Conservation (phyloP, 1,140 invertebrate species). For the Microplitis mediator region DNA sequence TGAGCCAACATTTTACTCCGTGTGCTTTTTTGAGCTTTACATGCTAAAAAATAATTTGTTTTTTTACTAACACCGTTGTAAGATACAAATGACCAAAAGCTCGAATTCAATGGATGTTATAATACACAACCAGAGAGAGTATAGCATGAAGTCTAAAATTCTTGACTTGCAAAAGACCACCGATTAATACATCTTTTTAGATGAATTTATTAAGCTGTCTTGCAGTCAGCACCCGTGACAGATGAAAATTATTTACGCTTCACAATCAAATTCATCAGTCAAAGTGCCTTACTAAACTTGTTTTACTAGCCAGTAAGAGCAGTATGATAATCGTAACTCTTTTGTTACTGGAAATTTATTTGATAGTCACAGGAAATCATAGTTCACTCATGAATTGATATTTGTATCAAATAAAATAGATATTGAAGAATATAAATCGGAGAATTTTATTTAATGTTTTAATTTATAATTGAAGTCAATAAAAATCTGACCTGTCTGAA, state of each 20-base stretch:
- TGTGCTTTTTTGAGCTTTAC: no score
- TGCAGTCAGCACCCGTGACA: conserved; percentile 25
- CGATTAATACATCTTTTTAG: neutral
- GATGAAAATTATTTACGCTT: conserved; percentile 33
- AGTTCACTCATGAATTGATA: neutral
- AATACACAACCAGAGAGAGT: no score
- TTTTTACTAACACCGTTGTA: no score
- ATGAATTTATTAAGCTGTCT: conserved; percentile 39
- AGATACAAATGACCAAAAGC: no score
- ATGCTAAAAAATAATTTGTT: no score
- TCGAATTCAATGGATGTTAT: no score
- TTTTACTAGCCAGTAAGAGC: neutral
- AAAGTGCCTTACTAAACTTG: conserved; percentile 19
- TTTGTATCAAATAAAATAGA: no score
- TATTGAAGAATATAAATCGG: neutral
- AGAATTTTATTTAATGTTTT: neutral
- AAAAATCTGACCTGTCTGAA: neutral
- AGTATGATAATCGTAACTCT: conserved; percentile 18
- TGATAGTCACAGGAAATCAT: neutral
- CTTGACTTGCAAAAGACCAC: no score
- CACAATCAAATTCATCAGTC: conserved; percentile 31
- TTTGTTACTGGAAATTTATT: neutral
- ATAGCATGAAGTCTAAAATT: no score
- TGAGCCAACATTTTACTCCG: no score
- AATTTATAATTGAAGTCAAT: neutral